Base-by-base conservation (phyloP, 2,113 vertebrate genomes). In the Anthoscopus minutus region DNA sequence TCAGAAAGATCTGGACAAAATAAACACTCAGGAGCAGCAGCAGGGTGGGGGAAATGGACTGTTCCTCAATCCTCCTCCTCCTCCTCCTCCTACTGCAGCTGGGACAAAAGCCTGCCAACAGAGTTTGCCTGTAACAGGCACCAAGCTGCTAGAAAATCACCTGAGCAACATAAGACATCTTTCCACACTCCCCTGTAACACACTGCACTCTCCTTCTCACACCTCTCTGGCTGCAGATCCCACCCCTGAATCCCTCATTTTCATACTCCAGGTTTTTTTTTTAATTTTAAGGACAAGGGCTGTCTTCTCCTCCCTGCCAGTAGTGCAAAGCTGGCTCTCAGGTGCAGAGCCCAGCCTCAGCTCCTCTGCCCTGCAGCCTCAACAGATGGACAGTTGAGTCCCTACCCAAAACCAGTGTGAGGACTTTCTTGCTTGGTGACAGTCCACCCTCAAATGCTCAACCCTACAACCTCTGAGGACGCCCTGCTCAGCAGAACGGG, bases 341-440 rank as follows among this genome's bases (percentile, higher is more conserved):
- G 18, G 15, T 16, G 14, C 74, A 77, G 38, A 53, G 62, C 71
- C 48, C 40, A 76, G 66, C 15, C 30, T 9, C 37, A 53, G 50
- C 77, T 65, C n/a, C 33, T 16, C 54, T 33, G 17, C 13, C 40
- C 76, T 37, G 40, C 44, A 71, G 30, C 30, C 33, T 50, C 15
- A 2, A 9, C 1, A 0, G 8, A 35, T 0, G 1, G 42, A 35
- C 2, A 3, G 17, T 2, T 72, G 67, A 37, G 57, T 2, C 93
- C 38, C 64, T 25, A 21, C 14, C 67, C 51, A 57, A 57, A 85
- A 65, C 2, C 2, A 2, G 21, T 2, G 27, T 1, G 0, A 45
- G 42, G 25, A 44, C 38, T 54, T 62, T 15, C 24, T 91, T 54
- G 42, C 35, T 22, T 56, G 33, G 27, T 58, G 45, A 62, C 17